Evolutionary conservation across 2,888 invertebrate species (phyloP).

Genomic region (Hypomecis punctinalis): DNA sequence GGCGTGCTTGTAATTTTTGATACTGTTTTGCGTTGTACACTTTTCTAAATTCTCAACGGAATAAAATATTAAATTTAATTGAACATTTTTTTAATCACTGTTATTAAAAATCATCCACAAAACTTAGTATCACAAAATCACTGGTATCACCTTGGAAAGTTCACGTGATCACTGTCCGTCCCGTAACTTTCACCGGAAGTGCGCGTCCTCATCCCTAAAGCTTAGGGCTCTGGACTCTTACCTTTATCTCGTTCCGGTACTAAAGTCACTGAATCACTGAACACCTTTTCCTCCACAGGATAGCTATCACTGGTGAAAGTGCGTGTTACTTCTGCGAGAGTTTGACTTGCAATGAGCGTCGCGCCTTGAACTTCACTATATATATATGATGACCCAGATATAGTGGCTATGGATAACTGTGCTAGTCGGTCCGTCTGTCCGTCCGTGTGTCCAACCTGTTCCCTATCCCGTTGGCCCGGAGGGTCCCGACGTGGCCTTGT

Average conservation of each 20-base stretch:
- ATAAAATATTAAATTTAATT: neutral
- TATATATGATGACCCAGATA: slow-evolving; percentile 94
- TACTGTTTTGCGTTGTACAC: slow-evolving; percentile 41
- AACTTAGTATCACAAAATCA: slow-evolving; percentile 47
- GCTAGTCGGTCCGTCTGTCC: slow-evolving; percentile 70
- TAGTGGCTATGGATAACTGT: slow-evolving; percentile 82
- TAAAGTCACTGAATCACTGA: slow-evolving; percentile 76
- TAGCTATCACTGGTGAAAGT: slow-evolving; percentile 79
- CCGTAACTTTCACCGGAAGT: slow-evolving; percentile 49
- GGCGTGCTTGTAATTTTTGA: slow-evolving; percentile 38
- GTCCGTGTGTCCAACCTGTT: slow-evolving; percentile 70
- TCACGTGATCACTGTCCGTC: slow-evolving; percentile 50
- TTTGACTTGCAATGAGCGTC: slow-evolving; percentile 85
- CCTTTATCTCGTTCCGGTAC: slow-evolving; percentile 68
- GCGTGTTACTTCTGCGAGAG: slow-evolving; percentile 78
- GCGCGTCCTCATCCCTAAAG: slow-evolving; percentile 41
- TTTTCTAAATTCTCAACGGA: neutral
- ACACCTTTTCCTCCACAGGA: slow-evolving; percentile 71
- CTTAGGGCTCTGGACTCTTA: slow-evolving; percentile 62
- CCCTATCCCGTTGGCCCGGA: slow-evolving; percentile 71
- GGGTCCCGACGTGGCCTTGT: slow-evolving; percentile 62
- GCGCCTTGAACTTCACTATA: slow-evolving; percentile 93
- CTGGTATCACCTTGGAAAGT: slow-evolving; percentile 35
- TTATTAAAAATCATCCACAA: slow-evolving; percentile 28
- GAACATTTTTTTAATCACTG: neutral